Conservation (phyloP, 2,888 invertebrate species). For the Lasioglossum zephyrum region DNA sequence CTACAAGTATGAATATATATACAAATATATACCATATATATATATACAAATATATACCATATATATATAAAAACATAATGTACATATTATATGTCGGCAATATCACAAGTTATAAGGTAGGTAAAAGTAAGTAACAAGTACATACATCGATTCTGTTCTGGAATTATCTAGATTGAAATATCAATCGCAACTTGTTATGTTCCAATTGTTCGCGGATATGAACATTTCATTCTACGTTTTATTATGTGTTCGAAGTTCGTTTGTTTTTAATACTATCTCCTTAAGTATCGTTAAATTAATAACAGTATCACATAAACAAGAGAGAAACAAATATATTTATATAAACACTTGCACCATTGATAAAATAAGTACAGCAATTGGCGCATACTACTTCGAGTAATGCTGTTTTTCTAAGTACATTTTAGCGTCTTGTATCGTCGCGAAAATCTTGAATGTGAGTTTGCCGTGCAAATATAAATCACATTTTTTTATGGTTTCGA, state of each 20-base stretch:
- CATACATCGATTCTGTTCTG: background rate
- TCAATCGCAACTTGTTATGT: background rate
- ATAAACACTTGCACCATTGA: background rate
- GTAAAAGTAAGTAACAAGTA: background rate
- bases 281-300: background rate
- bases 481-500: slow-evolving; percentile 82
- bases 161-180: background rate
- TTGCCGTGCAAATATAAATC: slow-evolving; percentile 78
- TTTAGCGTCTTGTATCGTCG: slow-evolving; percentile 88
- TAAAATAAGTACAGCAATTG: slow-evolving; percentile 3
- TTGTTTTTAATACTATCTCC: slow-evolving; percentile 20
- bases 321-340: background rate
- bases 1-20: slow-evolving; percentile 10
- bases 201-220: slow-evolving; percentile 5
- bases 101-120: slow-evolving; percentile 7
- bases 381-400: slow-evolving; percentile 49
- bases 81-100: background rate
- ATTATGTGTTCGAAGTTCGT: background rate
- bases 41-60: background rate
- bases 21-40: background rate
- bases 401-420: slow-evolving; percentile 81
- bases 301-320: slow-evolving; percentile 27
- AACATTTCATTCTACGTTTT: slow-evolving; percentile 3
- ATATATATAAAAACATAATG: slow-evolving; percentile 27
- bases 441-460: slow-evolving; percentile 85